Evolutionary conservation across 2,797 vertebrate genomes (phyloP).

Genomic region (Psittacula derbiana): DNA sequence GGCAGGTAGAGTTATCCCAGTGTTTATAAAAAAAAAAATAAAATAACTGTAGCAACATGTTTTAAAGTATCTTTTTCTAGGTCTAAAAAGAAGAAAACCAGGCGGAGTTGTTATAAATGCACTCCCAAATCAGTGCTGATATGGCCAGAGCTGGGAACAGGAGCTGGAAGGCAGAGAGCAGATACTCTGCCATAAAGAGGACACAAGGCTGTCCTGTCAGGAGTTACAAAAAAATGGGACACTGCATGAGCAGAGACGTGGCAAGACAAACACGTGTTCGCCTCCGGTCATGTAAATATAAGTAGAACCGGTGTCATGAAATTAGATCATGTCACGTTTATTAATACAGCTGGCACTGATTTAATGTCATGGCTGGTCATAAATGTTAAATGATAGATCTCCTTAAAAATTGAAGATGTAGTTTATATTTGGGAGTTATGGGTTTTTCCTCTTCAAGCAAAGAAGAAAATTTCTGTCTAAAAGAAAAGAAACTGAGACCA

Average conservation of each 20-base stretch:
- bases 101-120: neutral
- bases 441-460: fast-evolving
- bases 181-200: fast-evolving
- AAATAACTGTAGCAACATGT: fast-evolving
- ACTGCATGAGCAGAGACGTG: fast-evolving
- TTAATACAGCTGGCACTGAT: neutral
- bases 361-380: neutral
- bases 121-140: neutral
- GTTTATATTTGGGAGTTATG: neutral
- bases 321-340: neutral
- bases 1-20: neutral
- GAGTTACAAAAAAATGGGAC: neutral
- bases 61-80: neutral
- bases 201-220: neutral
- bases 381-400: neutral
- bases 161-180: neutral
- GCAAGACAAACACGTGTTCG: fast-evolving
- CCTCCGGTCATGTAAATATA: neutral
- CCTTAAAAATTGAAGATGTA: neutral
- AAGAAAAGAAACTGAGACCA: neutral
- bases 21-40: neutral
- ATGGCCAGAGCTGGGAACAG: fast-evolving
- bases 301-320: neutral
- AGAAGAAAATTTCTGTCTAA: neutral
- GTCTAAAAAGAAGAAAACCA: neutral